A percentile compares a stretch with the other conserved stretches of the same genome.
Conservation (phyloP, 2,888 invertebrate genomes). For the Drosophila affinis region DNA sequence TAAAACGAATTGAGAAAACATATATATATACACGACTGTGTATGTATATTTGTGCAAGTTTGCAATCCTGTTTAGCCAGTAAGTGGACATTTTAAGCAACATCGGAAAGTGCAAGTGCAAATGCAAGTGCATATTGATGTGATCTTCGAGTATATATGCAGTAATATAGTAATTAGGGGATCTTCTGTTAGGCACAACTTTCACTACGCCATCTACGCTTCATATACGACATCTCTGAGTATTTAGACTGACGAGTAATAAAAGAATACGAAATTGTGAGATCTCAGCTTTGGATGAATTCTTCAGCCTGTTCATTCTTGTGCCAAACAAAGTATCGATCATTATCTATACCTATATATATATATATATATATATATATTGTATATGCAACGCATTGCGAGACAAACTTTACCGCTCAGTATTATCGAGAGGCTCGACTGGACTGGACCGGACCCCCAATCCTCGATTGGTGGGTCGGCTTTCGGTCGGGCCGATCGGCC, state of each 20-base stretch:
- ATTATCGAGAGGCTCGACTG: slow-evolving; percentile 38
- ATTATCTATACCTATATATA: slow-evolving; percentile 20
- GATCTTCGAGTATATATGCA: slow-evolving; percentile 9
- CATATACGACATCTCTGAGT: slow-evolving; percentile 44
- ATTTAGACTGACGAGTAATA: slow-evolving; percentile 55
- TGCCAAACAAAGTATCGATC: slow-evolving; percentile 22
- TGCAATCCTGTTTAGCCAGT: slow-evolving; percentile 70
- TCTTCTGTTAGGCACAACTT: slow-evolving; percentile 22
- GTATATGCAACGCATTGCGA: slow-evolving; percentile 15
- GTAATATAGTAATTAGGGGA: slow-evolving; percentile 30
- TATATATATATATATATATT: slow-evolving; percentile 2
- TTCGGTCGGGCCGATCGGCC: slow-evolving; percentile 22
- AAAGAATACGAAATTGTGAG: slow-evolving; percentile 36
- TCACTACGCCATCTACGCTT: slow-evolving; percentile 28
- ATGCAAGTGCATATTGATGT: slow-evolving; percentile 20
- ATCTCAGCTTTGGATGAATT: slow-evolving; percentile 23
- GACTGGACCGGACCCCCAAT: background rate
- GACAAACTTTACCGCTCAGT: slow-evolving; percentile 68
- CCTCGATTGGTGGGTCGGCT: background rate
- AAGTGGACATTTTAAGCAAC: slow-evolving; percentile 59
- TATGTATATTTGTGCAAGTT: slow-evolving; percentile 49
- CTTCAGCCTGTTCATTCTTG: slow-evolving; percentile 21
- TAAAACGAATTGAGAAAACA: slow-evolving; percentile 55
- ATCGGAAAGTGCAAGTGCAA: slow-evolving; percentile 21
- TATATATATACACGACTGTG: slow-evolving; percentile 27